Conservation (phyloP, 2,888 invertebrate genomes). For the Dynastes maya region DNA sequence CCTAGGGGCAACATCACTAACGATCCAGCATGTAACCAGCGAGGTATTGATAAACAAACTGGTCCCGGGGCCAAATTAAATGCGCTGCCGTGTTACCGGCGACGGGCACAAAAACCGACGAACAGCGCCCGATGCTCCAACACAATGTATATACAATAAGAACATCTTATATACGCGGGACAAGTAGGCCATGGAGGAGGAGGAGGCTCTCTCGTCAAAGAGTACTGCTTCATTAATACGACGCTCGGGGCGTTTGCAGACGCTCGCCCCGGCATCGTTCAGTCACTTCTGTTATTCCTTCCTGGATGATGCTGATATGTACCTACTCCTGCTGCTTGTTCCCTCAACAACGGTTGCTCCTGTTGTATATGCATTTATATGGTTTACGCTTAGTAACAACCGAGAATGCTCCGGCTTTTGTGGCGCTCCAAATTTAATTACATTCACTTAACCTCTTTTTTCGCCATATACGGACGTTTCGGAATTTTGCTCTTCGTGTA, state of each 20-base stretch:
- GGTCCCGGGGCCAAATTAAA: conserved; percentile 66
- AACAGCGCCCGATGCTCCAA: conserved; percentile 64
- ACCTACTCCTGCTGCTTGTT: background rate
- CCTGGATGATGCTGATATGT: conserved; percentile 13
- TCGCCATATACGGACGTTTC: too few species aligned
- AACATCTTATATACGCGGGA: conserved; percentile 66
- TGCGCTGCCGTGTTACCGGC: conserved; percentile 63
- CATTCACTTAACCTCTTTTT: background rate
- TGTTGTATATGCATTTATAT: conserved; percentile 3
- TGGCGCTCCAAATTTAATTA: conserved; percentile 4
- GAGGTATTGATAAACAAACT: conserved; percentile 66
- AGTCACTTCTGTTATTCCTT: conserved; percentile 48
- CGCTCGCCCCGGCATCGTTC: conserved; percentile 33
- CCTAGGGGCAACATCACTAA: conserved; percentile 62
- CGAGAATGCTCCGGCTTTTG: background rate
- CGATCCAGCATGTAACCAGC: conserved; percentile 63
- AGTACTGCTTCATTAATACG: conserved; percentile 67
- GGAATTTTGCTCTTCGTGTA: too few species aligned
- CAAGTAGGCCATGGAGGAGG: conserved; percentile 57
- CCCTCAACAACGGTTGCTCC: background rate
- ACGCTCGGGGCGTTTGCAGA: conserved; percentile 60
- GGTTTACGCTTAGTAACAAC: background rate
- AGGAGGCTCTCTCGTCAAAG: conserved; percentile 61
- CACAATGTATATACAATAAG: conserved; percentile 67
- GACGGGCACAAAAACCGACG: conserved; percentile 63